Base-by-base conservation (phyloP, 2,113 vertebrate species). In the Aegithalos caudatus region DNA sequence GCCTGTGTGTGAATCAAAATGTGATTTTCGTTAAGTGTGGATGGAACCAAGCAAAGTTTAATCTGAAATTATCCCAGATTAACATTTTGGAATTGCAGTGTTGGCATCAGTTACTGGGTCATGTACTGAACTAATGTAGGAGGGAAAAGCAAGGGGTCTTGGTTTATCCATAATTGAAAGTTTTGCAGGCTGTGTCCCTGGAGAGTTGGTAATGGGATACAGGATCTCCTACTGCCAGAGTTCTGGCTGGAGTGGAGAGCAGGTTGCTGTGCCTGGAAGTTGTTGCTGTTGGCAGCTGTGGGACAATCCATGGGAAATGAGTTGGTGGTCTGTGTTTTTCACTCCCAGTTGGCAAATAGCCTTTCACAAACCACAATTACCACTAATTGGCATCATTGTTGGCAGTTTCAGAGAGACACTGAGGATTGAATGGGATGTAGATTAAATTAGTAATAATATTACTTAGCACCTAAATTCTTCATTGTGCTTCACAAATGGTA, bases 391-490 rank as follows among this genome's bases (percentile, higher is more conserved):
- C 92, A 92, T 90, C 69, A 65, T 48, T 92, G 92, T 93, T 92
- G 93, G 92, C 95, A 96, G 86, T 92, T 96, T 82, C 91, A 87
- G 80, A 86, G 67, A 90, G 86, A 94, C 67, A 60, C 86, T 77
- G 74, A 94, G 86, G 77, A 44, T 29, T 80, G 81, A 94, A 96
- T 65, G 78, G 70, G 62, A 62, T 69, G 90, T 64, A 73, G 88
- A 94, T 95, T 93, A 79, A 96, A 96, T 96, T 96, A 96, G 80
- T 93, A 93, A 86, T 95, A 97, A 93, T 96, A 93, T 74, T 93
- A 83, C 69, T 92, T 94, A 94, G 88, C 80, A 78, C 88, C 88
- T 94, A 64, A 90, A 88, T 91, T 88, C 79, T 95, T 96, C 48
- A n/a, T 81, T 69, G 82, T 73, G 50, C 48, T 90, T 92, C 79